Evolutionary conservation across 2,113 vertebrate species (phyloP).

Genomic region (Pipa parva): DNA sequence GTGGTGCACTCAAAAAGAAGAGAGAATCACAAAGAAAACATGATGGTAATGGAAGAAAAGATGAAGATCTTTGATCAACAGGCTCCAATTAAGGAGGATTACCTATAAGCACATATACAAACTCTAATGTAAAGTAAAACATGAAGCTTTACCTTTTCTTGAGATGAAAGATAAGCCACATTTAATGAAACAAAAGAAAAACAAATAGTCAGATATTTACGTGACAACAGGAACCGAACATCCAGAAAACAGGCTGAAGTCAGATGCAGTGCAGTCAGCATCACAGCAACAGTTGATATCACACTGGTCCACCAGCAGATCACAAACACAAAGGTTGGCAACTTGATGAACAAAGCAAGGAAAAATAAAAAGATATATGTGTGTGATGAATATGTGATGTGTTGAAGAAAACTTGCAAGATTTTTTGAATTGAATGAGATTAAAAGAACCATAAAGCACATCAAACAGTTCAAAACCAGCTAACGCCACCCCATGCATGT

Average conservation of each 20-base stretch:
- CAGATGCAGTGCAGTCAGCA: conserved; percentile 60
- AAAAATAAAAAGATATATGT: background rate
- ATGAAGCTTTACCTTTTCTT: too few relatives aligned
- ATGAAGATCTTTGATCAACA: too few relatives aligned
- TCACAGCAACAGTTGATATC: conserved; percentile 81
- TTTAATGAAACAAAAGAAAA: background rate
- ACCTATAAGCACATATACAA: too few relatives aligned
- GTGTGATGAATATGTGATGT: background rate
- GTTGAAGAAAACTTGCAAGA: background rate
- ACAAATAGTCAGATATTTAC: conserved; percentile 55
- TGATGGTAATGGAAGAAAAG: too few relatives aligned
- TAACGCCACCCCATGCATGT: too few relatives aligned
- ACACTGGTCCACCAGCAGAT: conserved; percentile 65
- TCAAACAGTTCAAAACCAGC: too few relatives aligned
- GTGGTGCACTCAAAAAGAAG: too few relatives aligned
- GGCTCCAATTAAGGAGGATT: too few relatives aligned
- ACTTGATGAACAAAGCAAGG: conserved; percentile 58
- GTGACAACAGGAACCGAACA: conserved; percentile 66
- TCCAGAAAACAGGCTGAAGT: conserved; percentile 68
- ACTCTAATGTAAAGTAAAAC: background rate
- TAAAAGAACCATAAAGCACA: too few relatives aligned
- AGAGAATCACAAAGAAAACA: too few relatives aligned
- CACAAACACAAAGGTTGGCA: conserved; percentile 66
- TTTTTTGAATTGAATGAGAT: background rate
- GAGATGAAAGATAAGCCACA: background rate